Percentiles rank a stretch among this genome's conserved stretches.
Conservation (phyloP, 2,888 invertebrate genomes). For the Slavum lentiscoides region DNA sequence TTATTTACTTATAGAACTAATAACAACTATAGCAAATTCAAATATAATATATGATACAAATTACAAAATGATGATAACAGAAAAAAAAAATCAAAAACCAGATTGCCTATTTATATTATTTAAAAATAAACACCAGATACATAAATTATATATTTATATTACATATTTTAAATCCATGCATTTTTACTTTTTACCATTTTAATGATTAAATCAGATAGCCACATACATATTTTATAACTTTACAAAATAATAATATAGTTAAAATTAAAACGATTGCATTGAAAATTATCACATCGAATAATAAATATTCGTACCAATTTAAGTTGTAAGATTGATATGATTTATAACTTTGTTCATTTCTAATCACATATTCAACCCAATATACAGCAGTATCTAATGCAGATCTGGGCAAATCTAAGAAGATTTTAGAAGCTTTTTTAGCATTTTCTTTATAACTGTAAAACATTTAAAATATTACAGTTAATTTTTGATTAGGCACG, state of each 20-base stretch:
- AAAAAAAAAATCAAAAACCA: no score
- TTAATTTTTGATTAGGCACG: no score
- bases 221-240: not conserved
- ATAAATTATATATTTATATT: no score
- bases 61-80: no score
- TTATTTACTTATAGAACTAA: no score
- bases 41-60: no score
- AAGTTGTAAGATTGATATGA: not conserved
- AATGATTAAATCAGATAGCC: no score
- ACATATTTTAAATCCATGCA: no score
- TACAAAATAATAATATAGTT: not conserved
- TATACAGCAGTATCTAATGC: slow-evolving; percentile 15
- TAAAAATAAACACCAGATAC: no score
- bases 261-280: not conserved
- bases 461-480: not conserved
- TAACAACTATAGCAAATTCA: no score
- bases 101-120: no score
- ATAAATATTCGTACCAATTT: slow-evolving; percentile 23
- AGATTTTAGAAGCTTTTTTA: not conserved
- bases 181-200: no score
- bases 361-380: slow-evolving; percentile 22
- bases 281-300: not conserved
- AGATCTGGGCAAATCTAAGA: slow-evolving; percentile 1
- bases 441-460: slow-evolving; percentile 22
- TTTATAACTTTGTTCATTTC: not conserved